phyloP scores from a whole-genome alignment of 2,113 vertebrate species.

The Sclerurus mexicanus region DNA sequence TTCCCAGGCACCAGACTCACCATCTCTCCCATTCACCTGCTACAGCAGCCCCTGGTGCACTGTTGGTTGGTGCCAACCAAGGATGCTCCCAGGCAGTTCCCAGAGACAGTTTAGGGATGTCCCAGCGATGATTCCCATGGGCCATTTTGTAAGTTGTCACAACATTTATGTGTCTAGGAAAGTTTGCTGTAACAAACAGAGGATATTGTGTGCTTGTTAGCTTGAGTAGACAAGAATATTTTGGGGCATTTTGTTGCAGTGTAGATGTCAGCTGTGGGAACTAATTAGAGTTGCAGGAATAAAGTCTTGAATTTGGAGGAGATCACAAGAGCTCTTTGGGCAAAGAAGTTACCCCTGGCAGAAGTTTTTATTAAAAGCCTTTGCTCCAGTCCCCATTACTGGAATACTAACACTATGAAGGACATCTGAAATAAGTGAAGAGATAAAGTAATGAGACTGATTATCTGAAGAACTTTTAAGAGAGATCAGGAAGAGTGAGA shows the following conservation, averaged over 20 bases:
- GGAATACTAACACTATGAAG: background rate
- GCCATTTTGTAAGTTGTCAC: background rate
- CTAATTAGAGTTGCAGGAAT: background rate
- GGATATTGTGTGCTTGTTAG: background rate
- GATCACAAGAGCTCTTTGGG: background rate
- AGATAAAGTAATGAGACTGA: background rate
- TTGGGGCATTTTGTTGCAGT: background rate
- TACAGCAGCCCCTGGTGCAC: background rate
- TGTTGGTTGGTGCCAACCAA: background rate
- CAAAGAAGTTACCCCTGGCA: background rate
- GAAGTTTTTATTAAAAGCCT: background rate
- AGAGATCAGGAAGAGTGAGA: background rate
- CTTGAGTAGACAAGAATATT: background rate
- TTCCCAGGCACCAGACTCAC: background rate
- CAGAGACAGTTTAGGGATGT: background rate
- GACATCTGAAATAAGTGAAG: background rate
- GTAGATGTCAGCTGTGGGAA: background rate
- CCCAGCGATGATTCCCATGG: rapidly evolving
- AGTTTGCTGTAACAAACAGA: background rate
- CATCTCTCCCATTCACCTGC: background rate
- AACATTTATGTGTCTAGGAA: background rate
- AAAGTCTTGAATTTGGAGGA: background rate
- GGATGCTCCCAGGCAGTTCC: background rate
- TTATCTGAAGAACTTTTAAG: background rate
- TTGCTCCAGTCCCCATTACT: background rate